Percentiles rank a stretch among this genome's conserved stretches.
These are phyloP conservation scores for Monochamus saltuarius DNA, from an alignment of 1,140 invertebrate species.

Conservation along the genomic window DNA sequence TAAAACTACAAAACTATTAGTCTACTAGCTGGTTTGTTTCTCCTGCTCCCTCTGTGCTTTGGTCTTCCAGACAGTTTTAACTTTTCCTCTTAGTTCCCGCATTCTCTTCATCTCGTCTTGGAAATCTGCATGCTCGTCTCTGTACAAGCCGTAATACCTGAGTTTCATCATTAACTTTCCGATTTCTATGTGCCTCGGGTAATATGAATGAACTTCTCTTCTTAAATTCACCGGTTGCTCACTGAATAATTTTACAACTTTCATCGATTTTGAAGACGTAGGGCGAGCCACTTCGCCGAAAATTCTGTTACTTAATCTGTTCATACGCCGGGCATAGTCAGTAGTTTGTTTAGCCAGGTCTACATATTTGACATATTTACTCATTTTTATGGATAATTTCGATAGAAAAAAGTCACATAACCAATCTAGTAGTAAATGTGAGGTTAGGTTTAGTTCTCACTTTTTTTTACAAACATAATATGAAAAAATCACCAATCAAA, in stretches of 20 bases:
- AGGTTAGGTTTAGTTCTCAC: too few species aligned
- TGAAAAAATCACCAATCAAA: too few species aligned
- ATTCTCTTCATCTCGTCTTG: constrained; percentile 84
- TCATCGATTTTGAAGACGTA: constrained; percentile 73
- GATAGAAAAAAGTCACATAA: too few species aligned
- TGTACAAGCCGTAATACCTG: constrained; percentile 74
- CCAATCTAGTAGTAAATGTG: too few species aligned
- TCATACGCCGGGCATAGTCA: constrained; percentile 83
- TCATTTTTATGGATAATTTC: constrained; percentile 40
- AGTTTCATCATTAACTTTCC: constrained; percentile 69
- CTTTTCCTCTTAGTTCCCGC: constrained; percentile 76
- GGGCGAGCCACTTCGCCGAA: constrained; percentile 84
- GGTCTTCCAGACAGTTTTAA: constrained; percentile 59
- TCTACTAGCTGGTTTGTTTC: constrained; percentile 14
- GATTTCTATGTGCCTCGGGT: constrained; percentile 81
- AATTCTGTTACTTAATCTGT: constrained; percentile 80
- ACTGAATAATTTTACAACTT: constrained; percentile 79
- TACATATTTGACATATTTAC: constrained; percentile 63
- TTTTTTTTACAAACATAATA: too few species aligned
- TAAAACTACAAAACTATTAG: constrained; percentile 12
- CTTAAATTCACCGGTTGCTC: constrained; percentile 74
- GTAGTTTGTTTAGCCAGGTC: constrained; percentile 68
- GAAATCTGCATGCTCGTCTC: constrained; percentile 92
- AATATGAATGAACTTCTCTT: constrained; percentile 77
- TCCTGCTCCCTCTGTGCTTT: constrained; percentile 21